A percentile compares a stretch with the other conserved stretches of the same genome.
phyloP scores from a whole-genome alignment of 2,113 vertebrate genomes.

The Rhegmatorhina hoffmannsi region DNA sequence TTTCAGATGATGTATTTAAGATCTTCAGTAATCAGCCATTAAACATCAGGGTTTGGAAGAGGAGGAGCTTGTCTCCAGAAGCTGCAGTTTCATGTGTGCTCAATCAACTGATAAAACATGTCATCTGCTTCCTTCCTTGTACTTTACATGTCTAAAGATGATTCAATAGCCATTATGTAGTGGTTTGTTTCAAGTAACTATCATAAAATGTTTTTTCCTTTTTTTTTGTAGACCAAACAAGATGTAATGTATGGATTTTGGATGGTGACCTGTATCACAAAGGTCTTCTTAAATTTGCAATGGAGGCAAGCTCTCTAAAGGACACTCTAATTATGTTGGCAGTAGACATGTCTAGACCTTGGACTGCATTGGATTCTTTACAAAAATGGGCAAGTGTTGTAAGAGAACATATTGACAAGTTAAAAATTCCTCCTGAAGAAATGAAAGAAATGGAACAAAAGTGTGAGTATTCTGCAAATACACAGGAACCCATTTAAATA shows the following conservation, averaged over 20 bases:
- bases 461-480: constrained; percentile 80
- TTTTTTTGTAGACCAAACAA: constrained; percentile 86
- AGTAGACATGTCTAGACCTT: constrained; percentile 96
- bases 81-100: not conserved
- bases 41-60: not conserved
- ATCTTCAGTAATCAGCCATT: not conserved
- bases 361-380: constrained; percentile 95
- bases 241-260: constrained; percentile 97
- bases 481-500: not conserved
- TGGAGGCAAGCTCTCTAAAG: constrained; percentile 84
- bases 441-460: constrained; percentile 96
- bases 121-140: not conserved
- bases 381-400: constrained; percentile 96
- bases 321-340: constrained; percentile 89
- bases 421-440: constrained; percentile 92
- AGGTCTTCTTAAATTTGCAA: constrained; percentile 93
- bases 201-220: not conserved
- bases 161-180: not conserved
- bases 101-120: not conserved
- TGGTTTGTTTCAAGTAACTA: not conserved
- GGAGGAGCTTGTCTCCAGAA: not conserved
- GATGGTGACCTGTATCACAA: constrained; percentile 98
- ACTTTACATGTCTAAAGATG: not conserved
- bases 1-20: not conserved
- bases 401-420: constrained; percentile 94